Base-by-base conservation (phyloP, 2,797 vertebrate genomes). In the Lerista edwardsae region DNA sequence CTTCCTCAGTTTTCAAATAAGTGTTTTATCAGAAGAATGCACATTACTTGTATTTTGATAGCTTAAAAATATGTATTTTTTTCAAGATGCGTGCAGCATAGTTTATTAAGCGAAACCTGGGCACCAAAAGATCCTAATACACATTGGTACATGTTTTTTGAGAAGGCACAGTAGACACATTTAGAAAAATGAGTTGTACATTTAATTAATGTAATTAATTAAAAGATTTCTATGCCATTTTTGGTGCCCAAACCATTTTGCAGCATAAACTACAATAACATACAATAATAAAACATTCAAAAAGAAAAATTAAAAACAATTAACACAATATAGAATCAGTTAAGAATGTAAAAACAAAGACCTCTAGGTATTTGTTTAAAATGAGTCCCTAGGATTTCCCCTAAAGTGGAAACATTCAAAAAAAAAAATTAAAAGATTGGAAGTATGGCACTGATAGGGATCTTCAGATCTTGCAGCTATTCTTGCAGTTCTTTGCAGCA, bases 1-100 rank as follows among this genome's bases (percentile, higher is more conserved):
- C 95, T 96, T 97, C 96, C 96, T 96, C 89, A 89, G 90, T 93
- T 92, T 87, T 93, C 86, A 89, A 89, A 55, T 91, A 91, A 88
- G 82, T 36, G 82, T 83, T 93, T 96, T 96, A 97, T 97, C 96
- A 86, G 85, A 72, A 90, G 84, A 91, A 75, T 39, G 71, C 96
- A 96, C 29, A 76, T 81, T 82, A 34, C 88, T 94, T 87, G 91
- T 95, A 69, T 95, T 95, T 95, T 82, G 89, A 87, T 85, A 47
- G 67, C 84, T 89, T 82, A 12, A 88, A 94, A 81, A 89, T 92
- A 86, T 72, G 34, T 84, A n/a, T 41, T 61, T 23, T 61, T 61
- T 61, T 25, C 59, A 61, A 61, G 65, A 61, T 25, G 23, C 59
- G 25, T 61, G 59, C 23, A 61, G 59, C 59, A 4, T 61, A 76